phyloP scores from a whole-genome alignment of 2,797 vertebrate species.

The Pitangus sulphuratus region DNA sequence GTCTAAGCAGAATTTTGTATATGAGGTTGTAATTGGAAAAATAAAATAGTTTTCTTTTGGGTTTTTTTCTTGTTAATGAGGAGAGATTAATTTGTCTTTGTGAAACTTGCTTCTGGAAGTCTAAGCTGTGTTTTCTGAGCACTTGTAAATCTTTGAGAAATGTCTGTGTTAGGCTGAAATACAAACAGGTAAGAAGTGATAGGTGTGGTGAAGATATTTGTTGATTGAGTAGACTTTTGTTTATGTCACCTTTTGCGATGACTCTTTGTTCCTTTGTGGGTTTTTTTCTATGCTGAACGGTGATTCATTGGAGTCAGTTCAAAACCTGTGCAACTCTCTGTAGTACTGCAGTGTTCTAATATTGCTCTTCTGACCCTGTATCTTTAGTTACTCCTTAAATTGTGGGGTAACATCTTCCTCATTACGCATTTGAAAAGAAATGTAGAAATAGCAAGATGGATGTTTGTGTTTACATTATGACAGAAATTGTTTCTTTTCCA shows the following conservation, averaged over 20 bases:
- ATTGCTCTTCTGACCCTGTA: fast-evolving
- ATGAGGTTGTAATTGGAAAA: fast-evolving
- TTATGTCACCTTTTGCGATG: fast-evolving
- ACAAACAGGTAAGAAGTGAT: fast-evolving
- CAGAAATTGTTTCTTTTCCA: fast-evolving
- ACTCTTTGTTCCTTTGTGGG: not conserved
- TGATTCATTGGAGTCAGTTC: not conserved
- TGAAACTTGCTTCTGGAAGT: fast-evolving
- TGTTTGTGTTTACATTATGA: fast-evolving
- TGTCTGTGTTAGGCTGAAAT: fast-evolving
- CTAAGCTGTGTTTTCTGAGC: fast-evolving
- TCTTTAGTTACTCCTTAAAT: fast-evolving
- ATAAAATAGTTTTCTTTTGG: fast-evolving
- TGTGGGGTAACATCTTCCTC: fast-evolving
- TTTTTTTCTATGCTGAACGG: fast-evolving
- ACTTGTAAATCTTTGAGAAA: not conserved
- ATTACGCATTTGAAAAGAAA: fast-evolving
- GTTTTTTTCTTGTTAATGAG: not conserved
- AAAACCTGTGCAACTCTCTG: not conserved
- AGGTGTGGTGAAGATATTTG: not conserved
- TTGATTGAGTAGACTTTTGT: not conserved
- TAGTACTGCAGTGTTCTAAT: fast-evolving
- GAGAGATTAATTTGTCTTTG: fast-evolving
- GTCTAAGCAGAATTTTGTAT: fast-evolving
- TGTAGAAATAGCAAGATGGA: fast-evolving